Evolutionary conservation across 2,888 invertebrate genomes (phyloP).

Genomic region (Pollenia angustigena): DNA sequence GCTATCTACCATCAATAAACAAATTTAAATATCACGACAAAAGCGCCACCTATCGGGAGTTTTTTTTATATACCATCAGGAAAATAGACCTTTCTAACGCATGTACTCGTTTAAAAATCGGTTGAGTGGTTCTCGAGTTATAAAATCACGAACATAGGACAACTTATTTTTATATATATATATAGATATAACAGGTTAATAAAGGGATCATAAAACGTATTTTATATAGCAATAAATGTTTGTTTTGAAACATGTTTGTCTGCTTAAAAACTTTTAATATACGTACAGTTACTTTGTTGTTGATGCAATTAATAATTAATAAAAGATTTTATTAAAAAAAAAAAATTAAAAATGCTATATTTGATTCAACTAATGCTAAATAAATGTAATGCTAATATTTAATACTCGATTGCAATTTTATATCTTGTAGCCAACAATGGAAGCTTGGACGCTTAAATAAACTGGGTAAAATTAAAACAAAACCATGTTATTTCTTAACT

Average conservation of each 20-base stretch:
- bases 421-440: conserved; percentile 84
- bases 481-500: conserved; percentile 50
- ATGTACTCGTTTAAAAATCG: too few species aligned
- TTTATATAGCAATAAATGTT: neutral
- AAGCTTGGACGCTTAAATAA: conserved; percentile 85
- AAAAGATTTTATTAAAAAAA: conserved; percentile 27
- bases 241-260: neutral
- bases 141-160: too few species aligned
- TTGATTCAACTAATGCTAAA: conserved; percentile 57
- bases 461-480: conserved; percentile 80
- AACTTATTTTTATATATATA: too few species aligned
- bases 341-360: conserved; percentile 1
- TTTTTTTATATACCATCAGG: too few species aligned
- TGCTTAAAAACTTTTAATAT: neutral
- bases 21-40: too few species aligned
- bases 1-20: too few species aligned
- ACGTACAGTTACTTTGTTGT: neutral
- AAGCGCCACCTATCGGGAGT: too few species aligned
- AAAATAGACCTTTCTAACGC: too few species aligned
- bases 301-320: conserved; percentile 1
- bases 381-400: conserved; percentile 64
- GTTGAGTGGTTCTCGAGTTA: too few species aligned
- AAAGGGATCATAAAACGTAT: too few species aligned
- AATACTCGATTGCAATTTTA: conserved; percentile 76
- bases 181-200: too few species aligned